Evolutionary conservation across 2,797 vertebrate genomes (phyloP), one percentile per base, ranked within the genome.

Genomic region (Tragelaphus oryx): DNA sequence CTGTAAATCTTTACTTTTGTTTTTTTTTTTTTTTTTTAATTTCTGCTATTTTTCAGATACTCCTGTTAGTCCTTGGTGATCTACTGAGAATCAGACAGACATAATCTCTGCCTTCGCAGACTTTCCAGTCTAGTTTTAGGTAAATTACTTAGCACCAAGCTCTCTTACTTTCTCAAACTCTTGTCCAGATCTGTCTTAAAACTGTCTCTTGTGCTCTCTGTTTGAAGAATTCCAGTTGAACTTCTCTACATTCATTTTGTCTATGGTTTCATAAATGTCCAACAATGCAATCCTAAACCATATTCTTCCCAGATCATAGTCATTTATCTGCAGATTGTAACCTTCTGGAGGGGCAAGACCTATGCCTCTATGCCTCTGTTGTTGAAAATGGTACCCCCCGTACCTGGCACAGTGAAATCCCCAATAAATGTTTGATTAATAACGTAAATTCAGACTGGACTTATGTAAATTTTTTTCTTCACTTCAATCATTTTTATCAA

Each of bases 371-470:
- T 41, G 37, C 8, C n/a, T 20, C 20, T 65, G 13, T 80, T 65
- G 22, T 89, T 93, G 4, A 2, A 11, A 95, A 33, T 26, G 54
- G 20, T 78, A 60, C 13, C 33, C 22, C 30, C 33, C 74, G 17
- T 50, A 9, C 80, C 44, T 28, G 30, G 50, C 11, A 62, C 59
- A 54, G 26, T 52, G 18, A 24, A 17, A 71, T 84, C 26, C n/a
- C 62, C 41, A 59, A 16, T 68, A 89, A 87, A 50, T 89, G 24
- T 89, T 71, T 86, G 48, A 78, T 81, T 62, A 92, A 18, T 90
- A 95, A 96, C 20, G 55, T 75, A 89, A 88, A 71, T 81, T 94
- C 84, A 60, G 26, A 78, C 52, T 71, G 75, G 46, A 91, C 16
- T 68, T 68, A 54, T n/a, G 28, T 52, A 37, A 89, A 68, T 91